These are phyloP conservation scores for Neomorphus geoffroyi DNA, from an alignment of 2,797 vertebrate species.

Conservation along the genomic window DNA sequence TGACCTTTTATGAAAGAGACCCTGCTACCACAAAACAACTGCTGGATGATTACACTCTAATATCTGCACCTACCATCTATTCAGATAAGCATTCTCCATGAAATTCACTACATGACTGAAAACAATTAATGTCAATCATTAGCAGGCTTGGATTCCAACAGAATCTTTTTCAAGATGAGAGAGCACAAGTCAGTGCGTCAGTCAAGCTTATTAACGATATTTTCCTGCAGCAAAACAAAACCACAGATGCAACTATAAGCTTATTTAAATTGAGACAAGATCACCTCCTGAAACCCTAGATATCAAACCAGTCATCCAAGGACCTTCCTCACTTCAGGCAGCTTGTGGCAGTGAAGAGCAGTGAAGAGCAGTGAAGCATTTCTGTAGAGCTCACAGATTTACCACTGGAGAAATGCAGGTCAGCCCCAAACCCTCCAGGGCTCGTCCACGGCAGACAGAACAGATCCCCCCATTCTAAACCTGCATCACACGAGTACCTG, in stretches of 20 bases:
- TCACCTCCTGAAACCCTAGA: not conserved
- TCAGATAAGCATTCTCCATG: not conserved
- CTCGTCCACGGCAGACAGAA: not conserved
- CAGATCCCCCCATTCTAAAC: not conserved
- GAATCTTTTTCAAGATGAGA: not conserved
- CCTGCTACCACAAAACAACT: not conserved
- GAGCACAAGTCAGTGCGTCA: not conserved
- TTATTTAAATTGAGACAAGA: not conserved
- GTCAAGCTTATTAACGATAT: not conserved
- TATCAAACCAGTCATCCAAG: not conserved
- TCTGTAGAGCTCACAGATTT: not conserved
- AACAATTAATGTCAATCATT: constrained; percentile 26
- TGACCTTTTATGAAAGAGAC: not conserved
- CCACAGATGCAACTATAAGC: not conserved
- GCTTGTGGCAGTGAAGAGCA: not conserved
- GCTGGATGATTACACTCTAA: not conserved
- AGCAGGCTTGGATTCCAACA: not conserved
- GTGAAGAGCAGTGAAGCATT: not conserved
- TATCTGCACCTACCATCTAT: not conserved
- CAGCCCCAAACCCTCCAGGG: not conserved
- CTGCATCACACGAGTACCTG: not conserved
- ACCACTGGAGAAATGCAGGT: fast-evolving
- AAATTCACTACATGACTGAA: not conserved
- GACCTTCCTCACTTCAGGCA: not conserved
- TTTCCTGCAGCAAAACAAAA: not conserved